These are phyloP conservation scores for Nothocercus nigrocapillus DNA, from an alignment of 2,113 vertebrate genomes.

Conservation along the genomic window DNA sequence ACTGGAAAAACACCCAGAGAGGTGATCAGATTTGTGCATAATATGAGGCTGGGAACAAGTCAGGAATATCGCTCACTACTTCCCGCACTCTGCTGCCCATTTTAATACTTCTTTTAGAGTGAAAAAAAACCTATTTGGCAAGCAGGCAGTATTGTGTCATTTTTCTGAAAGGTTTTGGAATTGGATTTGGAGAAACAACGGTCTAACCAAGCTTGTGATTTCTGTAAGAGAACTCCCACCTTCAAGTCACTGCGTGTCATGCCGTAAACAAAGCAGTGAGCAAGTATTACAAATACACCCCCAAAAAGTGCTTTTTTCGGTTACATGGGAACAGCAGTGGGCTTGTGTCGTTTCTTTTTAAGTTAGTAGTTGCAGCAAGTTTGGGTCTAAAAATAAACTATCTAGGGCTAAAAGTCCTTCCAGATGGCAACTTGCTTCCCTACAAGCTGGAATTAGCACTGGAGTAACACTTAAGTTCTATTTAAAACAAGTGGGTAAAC, in stretches of 20 bases:
- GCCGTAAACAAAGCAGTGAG: not conserved
- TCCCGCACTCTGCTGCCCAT: not conserved
- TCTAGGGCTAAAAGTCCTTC: not conserved
- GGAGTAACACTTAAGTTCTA: not conserved
- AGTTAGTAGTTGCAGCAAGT: not conserved
- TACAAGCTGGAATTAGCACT: not conserved
- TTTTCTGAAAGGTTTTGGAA: not conserved
- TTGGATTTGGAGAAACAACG: not conserved
- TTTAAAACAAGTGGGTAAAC: not conserved
- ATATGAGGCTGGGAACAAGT: not conserved
- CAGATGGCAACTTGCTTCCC: not conserved
- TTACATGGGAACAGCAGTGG: not conserved
- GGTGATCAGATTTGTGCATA: too few relatives aligned
- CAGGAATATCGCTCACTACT: not conserved
- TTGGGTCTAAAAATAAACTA: conserved; percentile 4
- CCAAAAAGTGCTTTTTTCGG: not conserved
- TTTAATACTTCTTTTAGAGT: not conserved
- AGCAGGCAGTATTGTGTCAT: not conserved
- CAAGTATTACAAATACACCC: not conserved
- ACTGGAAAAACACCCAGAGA: not conserved
- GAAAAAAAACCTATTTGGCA: not conserved
- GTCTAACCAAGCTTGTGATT: not conserved
- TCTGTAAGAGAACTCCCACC: not conserved
- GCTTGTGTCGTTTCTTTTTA: not conserved
- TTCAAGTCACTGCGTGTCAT: not conserved